These are phyloP conservation scores for Labia minor DNA, from an alignment of 2,888 invertebrate genomes.

Conservation along the genomic window DNA sequence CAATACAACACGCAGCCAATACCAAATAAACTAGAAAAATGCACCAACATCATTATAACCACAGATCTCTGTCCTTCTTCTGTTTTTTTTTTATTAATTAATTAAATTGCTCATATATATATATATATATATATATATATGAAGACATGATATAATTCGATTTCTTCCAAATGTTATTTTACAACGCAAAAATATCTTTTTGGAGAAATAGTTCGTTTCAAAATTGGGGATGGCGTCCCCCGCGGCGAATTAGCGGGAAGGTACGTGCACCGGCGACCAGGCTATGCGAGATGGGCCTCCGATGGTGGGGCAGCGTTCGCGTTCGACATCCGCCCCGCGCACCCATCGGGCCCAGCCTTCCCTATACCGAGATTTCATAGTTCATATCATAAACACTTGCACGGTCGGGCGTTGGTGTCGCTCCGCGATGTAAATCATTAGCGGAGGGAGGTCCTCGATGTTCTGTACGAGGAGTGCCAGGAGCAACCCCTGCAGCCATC, in stretches of 20 bases:
- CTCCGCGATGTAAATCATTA: conserved; percentile 34
- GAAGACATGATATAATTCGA: background rate
- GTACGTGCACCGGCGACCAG: conserved; percentile 24
- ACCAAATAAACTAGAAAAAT: conserved; percentile 1
- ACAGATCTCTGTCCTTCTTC: background rate
- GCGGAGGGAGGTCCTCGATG: conserved; percentile 27
- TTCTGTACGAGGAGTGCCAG: conserved; percentile 33
- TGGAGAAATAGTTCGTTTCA: conserved; percentile 1
- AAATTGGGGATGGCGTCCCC: conserved; percentile 21
- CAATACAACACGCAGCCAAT: conserved; percentile 13
- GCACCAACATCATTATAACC: background rate
- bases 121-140: background rate
- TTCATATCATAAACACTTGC: conserved; percentile 89
- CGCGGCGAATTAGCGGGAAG: conserved; percentile 25
- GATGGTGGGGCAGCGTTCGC: conserved; percentile 24
- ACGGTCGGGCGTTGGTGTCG: conserved; percentile 63
- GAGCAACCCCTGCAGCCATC: conserved; percentile 46
- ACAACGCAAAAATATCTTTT: background rate
- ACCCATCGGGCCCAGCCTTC: conserved; percentile 28
- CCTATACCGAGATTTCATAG: conserved; percentile 90
- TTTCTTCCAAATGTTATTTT: background rate
- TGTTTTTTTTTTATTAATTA: background rate
- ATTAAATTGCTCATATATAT: background rate
- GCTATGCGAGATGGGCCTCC: conserved; percentile 22
- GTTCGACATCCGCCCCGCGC: conserved; percentile 20